Evolutionary conservation across 2,888 invertebrate genomes (phyloP), one percentile per base, ranked within the genome.

Genomic region (Cephus runcator): DNA sequence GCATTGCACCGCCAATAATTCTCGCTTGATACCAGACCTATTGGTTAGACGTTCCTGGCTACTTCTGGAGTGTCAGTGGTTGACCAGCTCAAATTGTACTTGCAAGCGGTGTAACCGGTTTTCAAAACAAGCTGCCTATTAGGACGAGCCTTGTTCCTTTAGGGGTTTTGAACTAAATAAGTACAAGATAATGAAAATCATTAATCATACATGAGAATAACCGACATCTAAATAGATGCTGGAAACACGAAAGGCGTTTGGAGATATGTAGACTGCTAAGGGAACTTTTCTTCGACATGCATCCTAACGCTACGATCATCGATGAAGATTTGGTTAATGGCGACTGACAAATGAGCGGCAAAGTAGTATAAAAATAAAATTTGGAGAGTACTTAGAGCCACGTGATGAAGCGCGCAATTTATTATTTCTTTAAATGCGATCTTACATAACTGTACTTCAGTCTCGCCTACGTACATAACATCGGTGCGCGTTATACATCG

Each of bases 391-490:
- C 56, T 2, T 23, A 23, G 56, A 56, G 23, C 56, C 56, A 23
- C 56, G 56, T 23, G 56, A 56, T 23, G 0, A 15, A 56, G 0
- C 23, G 40, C 40, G 23, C 56, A 1, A 15, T 56, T 56, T 23
- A 56, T 56, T 56, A 23, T 23, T 56, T 56, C 56, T 23, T 56
- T 56, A 56, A 56, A 56, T 56, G 35, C 33, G 75, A 76, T 69
- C 81, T 83, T 81, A 83, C 79, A 78, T 83, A 83, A 83, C 82
- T 79, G 82, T 83, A 80, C 80, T 69, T 75, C 56, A 77, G 81
- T 78, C 81, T 81, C 80, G 81, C 78, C 79, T 80, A 80, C 69
- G 73, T 75, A 78, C 80, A 75, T 80, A 75, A 75, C 76, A 76
- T 36, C 35, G 23, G 56, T 73, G 75, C 68, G 69, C 71, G 33